Percentiles rank a stretch among this genome's conserved stretches.
Evolutionary conservation across 2,113 vertebrate genomes (phyloP).

Genomic region (Oryzias melastigma): DNA sequence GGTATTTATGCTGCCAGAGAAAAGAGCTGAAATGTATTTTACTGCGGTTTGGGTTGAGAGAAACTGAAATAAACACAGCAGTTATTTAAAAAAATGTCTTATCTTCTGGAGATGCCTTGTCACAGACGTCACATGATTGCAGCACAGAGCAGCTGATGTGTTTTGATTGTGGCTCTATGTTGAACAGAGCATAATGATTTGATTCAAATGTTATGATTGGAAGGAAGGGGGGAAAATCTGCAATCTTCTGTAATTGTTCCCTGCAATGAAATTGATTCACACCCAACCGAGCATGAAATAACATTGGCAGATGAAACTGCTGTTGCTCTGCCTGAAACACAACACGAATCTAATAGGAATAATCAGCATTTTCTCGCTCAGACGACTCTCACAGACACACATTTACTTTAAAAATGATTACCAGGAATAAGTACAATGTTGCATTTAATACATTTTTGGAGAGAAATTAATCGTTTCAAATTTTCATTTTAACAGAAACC

Average conservation of each 20-base stretch:
- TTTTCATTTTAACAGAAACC: background rate
- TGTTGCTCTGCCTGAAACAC: slow-evolving; percentile 74
- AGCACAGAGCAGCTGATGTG: slow-evolving; percentile 48
- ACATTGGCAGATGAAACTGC: slow-evolving; percentile 80
- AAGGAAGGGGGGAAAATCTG: slow-evolving; percentile 55
- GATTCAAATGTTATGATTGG: slow-evolving; percentile 75
- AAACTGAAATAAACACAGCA: slow-evolving; percentile 28
- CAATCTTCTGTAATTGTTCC: slow-evolving; percentile 81
- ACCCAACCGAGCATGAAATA: slow-evolving; percentile 81
- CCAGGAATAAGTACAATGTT: slow-evolving; percentile 20
- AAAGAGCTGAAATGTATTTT: slow-evolving; percentile 24
- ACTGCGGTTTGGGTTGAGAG: slow-evolving; percentile 39
- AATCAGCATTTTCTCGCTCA: slow-evolving; percentile 72
- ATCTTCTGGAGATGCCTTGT: slow-evolving; percentile 41
- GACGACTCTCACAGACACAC: slow-evolving; percentile 23
- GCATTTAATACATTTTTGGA: slow-evolving; percentile 28
- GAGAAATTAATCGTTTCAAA: background rate
- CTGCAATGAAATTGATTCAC: slow-evolving; percentile 82
- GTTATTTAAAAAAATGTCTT: slow-evolving; percentile 27
- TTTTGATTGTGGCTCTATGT: slow-evolving; percentile 59
- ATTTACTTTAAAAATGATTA: slow-evolving; percentile 16
- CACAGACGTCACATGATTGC: slow-evolving; percentile 39
- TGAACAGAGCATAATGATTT: slow-evolving; percentile 64
- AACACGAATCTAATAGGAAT: slow-evolving; percentile 74
- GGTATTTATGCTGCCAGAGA: slow-evolving; percentile 55